phyloP scores from a whole-genome alignment of 2,888 invertebrate genomes.

The Melitaea athalia region DNA sequence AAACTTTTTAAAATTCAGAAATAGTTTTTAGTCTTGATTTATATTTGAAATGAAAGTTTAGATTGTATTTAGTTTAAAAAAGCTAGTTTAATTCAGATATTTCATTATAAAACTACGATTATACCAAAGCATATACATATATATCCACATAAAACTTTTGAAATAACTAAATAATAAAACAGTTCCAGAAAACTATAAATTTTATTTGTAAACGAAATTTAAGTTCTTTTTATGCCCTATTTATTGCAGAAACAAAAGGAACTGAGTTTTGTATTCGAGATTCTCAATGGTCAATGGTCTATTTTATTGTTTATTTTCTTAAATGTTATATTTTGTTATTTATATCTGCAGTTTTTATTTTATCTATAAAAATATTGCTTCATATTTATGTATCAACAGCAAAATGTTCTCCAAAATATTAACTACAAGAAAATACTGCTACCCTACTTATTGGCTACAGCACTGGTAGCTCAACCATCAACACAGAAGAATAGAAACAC shows the following conservation, averaged over 20 bases:
- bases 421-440: not conserved
- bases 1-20: too few species aligned
- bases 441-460: not conserved
- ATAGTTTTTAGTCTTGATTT: too few species aligned
- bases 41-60: too few species aligned
- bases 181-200: not conserved
- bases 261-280: conserved; percentile 12
- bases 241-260: conserved; percentile 7
- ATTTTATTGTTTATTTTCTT: not conserved
- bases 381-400: conserved; percentile 1
- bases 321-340: not conserved
- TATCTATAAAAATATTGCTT: not conserved
- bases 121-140: conserved; percentile 44
- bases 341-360: not conserved
- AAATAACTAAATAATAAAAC: not conserved
- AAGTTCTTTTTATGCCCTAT: not conserved
- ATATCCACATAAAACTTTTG: not conserved
- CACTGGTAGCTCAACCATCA: conserved; percentile 12
- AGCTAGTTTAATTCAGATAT: not conserved
- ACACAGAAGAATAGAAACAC: conserved; percentile 15
- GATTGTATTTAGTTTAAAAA: not conserved
- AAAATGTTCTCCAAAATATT: not conserved
- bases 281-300: conserved; percentile 17
- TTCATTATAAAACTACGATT: conserved; percentile 36
- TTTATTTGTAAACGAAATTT: not conserved